Percentiles rank a stretch among this genome's conserved stretches.
These are phyloP conservation scores for Drosophila colorata DNA, from an alignment of 2,888 invertebrate species.

Conservation along the genomic window DNA sequence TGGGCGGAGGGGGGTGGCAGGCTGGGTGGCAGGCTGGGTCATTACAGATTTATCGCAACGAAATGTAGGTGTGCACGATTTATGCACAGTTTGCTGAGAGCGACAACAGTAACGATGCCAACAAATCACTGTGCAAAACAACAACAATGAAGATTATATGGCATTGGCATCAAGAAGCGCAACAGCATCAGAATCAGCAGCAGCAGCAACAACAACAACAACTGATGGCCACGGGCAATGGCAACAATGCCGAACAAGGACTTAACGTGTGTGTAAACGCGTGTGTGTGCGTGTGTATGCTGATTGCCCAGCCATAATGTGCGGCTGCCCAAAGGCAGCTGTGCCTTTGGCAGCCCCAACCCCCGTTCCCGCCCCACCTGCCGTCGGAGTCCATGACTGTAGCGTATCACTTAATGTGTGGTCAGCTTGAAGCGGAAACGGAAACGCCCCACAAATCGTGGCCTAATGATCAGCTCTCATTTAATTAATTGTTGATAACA, in stretches of 20 bases:
- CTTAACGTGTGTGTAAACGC: constrained; percentile 13
- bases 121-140: constrained; percentile 70
- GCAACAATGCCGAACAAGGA: constrained; percentile 48
- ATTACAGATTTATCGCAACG: constrained; percentile 79
- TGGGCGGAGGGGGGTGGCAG: neutral
- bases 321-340: constrained; percentile 35
- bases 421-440: constrained; percentile 61
- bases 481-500: constrained; percentile 81
- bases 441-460: constrained; percentile 79
- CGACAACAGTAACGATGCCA: constrained; percentile 80
- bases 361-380: neutral
- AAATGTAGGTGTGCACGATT: constrained; percentile 76
- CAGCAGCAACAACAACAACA: constrained; percentile 28
- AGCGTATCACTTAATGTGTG: constrained; percentile 68
- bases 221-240: constrained; percentile 38
- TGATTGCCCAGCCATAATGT: constrained; percentile 64
- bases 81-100: constrained; percentile 80
- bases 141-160: constrained; percentile 54
- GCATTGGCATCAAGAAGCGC: constrained; percentile 53
- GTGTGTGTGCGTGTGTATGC: constrained; percentile 20
- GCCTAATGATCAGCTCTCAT: constrained; percentile 75
- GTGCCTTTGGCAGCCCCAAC: constrained; percentile 11
- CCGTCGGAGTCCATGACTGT: constrained; percentile 28
- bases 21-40: constrained; percentile 34
- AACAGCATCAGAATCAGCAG: constrained; percentile 36